Conservation (phyloP, 2,888 invertebrate genomes). For the Agrochola lota region DNA sequence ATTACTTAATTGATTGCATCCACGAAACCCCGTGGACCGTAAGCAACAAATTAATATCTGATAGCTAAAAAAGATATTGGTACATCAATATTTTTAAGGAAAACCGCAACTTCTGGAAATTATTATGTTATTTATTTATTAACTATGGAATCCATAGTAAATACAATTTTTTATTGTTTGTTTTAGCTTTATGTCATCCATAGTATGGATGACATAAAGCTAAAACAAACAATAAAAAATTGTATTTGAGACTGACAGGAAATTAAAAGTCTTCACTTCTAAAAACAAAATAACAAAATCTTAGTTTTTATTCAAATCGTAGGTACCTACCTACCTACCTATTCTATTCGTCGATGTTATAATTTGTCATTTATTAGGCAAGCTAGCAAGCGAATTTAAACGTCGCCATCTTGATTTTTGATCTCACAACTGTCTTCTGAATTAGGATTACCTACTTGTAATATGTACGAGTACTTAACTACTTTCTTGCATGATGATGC, state of each 20-base stretch:
- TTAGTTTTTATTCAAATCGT: background rate
- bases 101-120: background rate
- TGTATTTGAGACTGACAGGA: no score
- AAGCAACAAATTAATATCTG: background rate
- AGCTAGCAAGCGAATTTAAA: background rate
- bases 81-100: background rate
- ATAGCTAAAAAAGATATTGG: background rate
- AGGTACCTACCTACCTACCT: background rate
- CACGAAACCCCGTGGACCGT: background rate
- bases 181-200: no score
- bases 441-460: background rate
- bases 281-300: background rate
- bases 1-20: conserved; percentile 33
- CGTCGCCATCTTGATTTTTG: background rate
- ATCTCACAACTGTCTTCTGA: conserved; percentile 1
- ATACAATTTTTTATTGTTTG: no score
- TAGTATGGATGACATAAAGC: no score
- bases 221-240: no score
- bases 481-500: background rate
- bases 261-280: no score
- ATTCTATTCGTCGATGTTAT: background rate
- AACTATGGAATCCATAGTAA: no score
- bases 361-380: background rate
- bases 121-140: background rate
- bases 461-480: background rate